Base-by-base conservation (phyloP, 2,113 vertebrate species). In the Ceyx margarethae region DNA sequence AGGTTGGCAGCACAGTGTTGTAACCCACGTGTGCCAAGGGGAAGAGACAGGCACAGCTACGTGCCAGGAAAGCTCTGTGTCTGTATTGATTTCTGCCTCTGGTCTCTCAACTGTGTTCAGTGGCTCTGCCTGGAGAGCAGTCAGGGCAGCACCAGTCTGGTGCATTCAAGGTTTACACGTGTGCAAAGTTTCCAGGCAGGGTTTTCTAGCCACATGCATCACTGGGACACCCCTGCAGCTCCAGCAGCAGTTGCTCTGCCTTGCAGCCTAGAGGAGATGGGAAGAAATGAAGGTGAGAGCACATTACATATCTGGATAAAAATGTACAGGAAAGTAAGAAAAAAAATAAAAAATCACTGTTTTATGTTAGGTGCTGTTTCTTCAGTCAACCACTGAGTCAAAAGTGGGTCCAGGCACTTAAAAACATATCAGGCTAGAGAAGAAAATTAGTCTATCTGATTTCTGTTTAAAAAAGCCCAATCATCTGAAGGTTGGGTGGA, bases 21-120 rank as follows among this genome's bases (percentile, higher is more conserved):
- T n/a, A n/a, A n/a, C n/a, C n/a, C n/a, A n/a, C n/a, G n/a, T n/a
- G n/a, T n/a, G n/a, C n/a, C n/a, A n/a, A n/a, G n/a, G n/a, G n/a
- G n/a, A n/a, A n/a, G n/a, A n/a, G n/a, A n/a, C n/a, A n/a, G n/a
- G n/a, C n/a, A n/a, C n/a, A n/a, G n/a, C n/a, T n/a, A n/a, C n/a
- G n/a, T n/a, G n/a, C n/a, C n/a, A n/a, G n/a, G n/a, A n/a, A n/a
- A n/a, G n/a, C n/a, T n/a, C n/a, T n/a, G n/a, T 91, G 75, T 89
- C 92, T 92, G 87, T 67, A 76, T 48, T 35, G 67, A 87, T 60
- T 82, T 54, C 46, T 94, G 91, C 51, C 78, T 85, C 74, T 78
- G 73, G 68, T 75, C 16, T 86, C 68, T 95, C 42, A 10, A 10
- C 26, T 95, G 50, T 4, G 37, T 25, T 46, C 33, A 51, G 12